Conservation (phyloP, 2,113 vertebrate species). For the Salvelinus fontinalis region DNA sequence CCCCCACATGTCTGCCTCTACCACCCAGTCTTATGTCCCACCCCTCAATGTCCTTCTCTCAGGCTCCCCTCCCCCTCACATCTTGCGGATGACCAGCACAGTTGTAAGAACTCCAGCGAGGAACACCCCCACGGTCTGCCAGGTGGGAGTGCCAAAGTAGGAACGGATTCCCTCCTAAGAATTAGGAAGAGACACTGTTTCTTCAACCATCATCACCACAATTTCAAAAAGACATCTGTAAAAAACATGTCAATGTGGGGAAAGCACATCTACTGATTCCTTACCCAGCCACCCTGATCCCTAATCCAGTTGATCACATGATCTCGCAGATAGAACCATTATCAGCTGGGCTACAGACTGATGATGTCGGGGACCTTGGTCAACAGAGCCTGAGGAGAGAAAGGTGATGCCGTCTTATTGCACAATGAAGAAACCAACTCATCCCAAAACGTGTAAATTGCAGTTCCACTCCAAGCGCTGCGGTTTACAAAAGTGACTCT, state of each 20-base stretch:
- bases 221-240: background rate
- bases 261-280: conserved; percentile 24
- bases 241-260: background rate
- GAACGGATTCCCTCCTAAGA: conserved; percentile 84
- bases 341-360: too few relatives aligned
- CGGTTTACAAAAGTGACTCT: background rate
- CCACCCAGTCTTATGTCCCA: background rate
- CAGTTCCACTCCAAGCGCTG: background rate
- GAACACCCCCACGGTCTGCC: conserved; percentile 86
- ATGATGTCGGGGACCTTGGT: conserved; percentile 83
- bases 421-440: too few relatives aligned
- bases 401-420: too few relatives aligned
- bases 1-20: background rate
- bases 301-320: conserved; percentile 87
- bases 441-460: background rate
- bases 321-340: conserved; percentile 84
- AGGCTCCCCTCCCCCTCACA: conserved; percentile 60
- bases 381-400: conserved; percentile 76
- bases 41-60: background rate
- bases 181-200: background rate
- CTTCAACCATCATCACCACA: background rate
- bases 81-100: conserved; percentile 82
- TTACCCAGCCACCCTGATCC: conserved; percentile 93
- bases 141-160: conserved; percentile 87
- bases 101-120: conserved; percentile 85